Conservation (phyloP, 1,140 invertebrate species). For the Formica exsecta region DNA sequence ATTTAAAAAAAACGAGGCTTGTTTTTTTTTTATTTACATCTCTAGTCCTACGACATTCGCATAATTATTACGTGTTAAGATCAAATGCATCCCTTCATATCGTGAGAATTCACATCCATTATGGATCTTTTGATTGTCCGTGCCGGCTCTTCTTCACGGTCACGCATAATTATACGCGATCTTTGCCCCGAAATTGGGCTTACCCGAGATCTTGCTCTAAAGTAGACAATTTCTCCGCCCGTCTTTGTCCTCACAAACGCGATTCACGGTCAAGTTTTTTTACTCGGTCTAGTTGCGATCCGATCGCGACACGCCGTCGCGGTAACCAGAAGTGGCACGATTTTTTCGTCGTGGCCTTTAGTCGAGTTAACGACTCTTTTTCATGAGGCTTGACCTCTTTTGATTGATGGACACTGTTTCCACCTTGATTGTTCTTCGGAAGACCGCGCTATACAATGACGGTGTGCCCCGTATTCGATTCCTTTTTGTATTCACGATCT, state of each 20-base stretch:
- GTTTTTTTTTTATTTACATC: too few relatives aligned
- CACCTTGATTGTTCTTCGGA: constrained; percentile 21
- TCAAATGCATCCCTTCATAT: too few relatives aligned
- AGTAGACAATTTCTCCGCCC: constrained; percentile 29
- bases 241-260: constrained; percentile 34
- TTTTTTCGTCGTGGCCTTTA: constrained; percentile 67
- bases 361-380: constrained; percentile 64
- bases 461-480: neutral
- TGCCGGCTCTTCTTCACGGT: too few relatives aligned
- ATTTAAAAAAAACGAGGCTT: too few relatives aligned
- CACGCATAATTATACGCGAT: too few relatives aligned
- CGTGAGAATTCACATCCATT: neutral
- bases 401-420: neutral
- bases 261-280: constrained; percentile 69
- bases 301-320: constrained; percentile 52
- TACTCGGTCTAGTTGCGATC: constrained; percentile 80
- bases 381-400: constrained; percentile 48
- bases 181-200: constrained; percentile 62
- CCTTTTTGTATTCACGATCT: too few relatives aligned
- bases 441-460: constrained; percentile 10
- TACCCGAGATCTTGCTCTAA: constrained; percentile 21
- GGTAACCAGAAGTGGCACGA: constrained; percentile 68
- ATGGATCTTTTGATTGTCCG: too few relatives aligned
- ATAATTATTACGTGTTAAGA: too few relatives aligned
- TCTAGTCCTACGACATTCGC: neutral